phyloP scores from a whole-genome alignment of 2,113 vertebrate species.

The Osmerus eperlanus region DNA sequence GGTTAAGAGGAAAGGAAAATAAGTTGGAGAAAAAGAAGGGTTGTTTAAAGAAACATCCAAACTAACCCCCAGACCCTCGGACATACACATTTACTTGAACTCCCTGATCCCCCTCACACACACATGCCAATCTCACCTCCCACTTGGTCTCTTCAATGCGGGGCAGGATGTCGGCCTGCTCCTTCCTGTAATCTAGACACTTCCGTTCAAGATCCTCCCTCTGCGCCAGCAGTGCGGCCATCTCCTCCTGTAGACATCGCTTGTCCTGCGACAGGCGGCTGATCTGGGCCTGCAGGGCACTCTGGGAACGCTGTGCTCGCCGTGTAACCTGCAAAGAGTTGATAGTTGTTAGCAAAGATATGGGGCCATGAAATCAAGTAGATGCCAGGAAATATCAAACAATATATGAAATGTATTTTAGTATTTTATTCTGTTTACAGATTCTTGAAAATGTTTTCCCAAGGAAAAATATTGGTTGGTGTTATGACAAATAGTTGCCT shows the following conservation, averaged over 20 bases:
- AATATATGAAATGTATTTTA: too few species aligned
- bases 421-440: too few species aligned
- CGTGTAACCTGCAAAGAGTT: constrained; percentile 57
- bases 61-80: too few species aligned
- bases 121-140: constrained; percentile 71
- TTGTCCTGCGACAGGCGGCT: constrained; percentile 86
- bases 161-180: constrained; percentile 86
- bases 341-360: not conserved
- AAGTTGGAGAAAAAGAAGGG: too few species aligned
- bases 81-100: not conserved
- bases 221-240: constrained; percentile 79
- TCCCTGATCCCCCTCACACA: not conserved
- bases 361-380: not conserved
- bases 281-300: constrained; percentile 83
- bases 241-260: constrained; percentile 80
- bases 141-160: constrained; percentile 88
- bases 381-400: too few species aligned
- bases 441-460: too few species aligned
- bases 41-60: too few species aligned
- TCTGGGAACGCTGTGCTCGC: constrained; percentile 82
- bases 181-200: constrained; percentile 85
- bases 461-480: too few species aligned
- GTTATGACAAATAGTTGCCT: too few species aligned
- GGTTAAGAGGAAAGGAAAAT: not conserved
- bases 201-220: constrained; percentile 86